A percentile compares a stretch with the other conserved stretches of the same genome.
phyloP scores from a whole-genome alignment of 37 sponge, comb jelly and placozoan genomes.

The Cladorhizidae sp. region DNA sequence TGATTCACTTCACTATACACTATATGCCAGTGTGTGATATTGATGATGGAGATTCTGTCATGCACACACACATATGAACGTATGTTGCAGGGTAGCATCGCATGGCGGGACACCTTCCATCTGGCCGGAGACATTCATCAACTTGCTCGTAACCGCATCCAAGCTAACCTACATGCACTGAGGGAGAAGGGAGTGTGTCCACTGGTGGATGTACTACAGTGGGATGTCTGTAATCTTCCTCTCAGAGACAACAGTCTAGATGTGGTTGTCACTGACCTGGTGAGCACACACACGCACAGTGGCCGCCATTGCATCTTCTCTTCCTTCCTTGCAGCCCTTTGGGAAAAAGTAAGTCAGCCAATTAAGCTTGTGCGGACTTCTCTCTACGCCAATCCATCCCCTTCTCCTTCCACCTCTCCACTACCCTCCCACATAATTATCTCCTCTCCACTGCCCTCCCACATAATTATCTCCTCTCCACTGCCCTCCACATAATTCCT shows the following conservation, averaged over 20 bases:
- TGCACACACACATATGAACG: background rate
- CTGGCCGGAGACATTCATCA: constrained; percentile 63
- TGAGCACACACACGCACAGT: background rate
- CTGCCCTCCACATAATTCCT: background rate
- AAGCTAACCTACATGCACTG: constrained; percentile 40
- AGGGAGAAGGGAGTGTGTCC: background rate
- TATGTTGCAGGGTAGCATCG: constrained; percentile 39
- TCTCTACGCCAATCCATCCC: background rate
- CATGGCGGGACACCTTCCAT: constrained; percentile 61
- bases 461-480: too few species aligned
- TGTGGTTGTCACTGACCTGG: constrained; percentile 80
- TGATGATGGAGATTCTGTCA: too few species aligned
- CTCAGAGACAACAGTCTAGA: constrained; percentile 53
- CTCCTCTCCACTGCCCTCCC: background rate
- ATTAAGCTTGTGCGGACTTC: too few species aligned
- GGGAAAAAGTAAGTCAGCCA: constrained; percentile 60
- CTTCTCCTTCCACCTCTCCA: background rate
- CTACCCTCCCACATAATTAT: background rate
- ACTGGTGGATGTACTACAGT: constrained; percentile 34
- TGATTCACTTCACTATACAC: too few species aligned
- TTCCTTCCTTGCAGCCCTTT: constrained; percentile 54
- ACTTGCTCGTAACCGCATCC: constrained; percentile 35
- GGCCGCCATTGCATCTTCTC: background rate
- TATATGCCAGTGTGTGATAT: too few species aligned
- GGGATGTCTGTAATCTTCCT: constrained; percentile 70